Conservation (phyloP, 2,888 invertebrate genomes). For the Lithosia quadra region DNA sequence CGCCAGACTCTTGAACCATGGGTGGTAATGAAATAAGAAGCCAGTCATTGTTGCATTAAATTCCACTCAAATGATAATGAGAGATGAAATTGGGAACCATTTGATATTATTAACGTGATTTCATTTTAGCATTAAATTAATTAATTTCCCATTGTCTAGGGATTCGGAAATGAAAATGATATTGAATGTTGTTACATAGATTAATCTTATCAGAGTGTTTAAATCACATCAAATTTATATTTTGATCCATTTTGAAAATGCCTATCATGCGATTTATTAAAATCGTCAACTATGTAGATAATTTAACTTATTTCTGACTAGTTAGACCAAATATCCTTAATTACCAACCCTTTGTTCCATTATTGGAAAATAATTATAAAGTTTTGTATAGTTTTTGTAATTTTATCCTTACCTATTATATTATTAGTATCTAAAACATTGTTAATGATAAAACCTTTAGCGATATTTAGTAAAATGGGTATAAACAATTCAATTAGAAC, state of each 20-base stretch:
- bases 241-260: neutral
- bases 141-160: slow-evolving; percentile 37
- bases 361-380: too few species aligned
- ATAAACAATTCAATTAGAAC: too few species aligned
- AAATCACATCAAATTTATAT: neutral
- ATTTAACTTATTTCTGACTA: too few species aligned
- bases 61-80: slow-evolving; percentile 77
- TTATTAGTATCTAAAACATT: too few species aligned
- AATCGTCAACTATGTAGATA: too few species aligned
- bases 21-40: slow-evolving; percentile 83
- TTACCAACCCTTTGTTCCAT: too few species aligned
- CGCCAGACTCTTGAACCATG: slow-evolving; percentile 58
- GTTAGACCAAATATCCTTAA: too few species aligned
- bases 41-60: slow-evolving; percentile 82
- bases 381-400: too few species aligned
- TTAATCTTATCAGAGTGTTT: neutral
- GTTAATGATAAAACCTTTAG: too few species aligned
- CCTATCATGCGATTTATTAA: too few species aligned
- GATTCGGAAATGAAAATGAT: slow-evolving; percentile 27
- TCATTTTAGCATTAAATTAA: slow-evolving; percentile 31
- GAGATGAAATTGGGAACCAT: slow-evolving; percentile 61
- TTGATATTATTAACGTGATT: slow-evolving; percentile 58
- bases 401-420: too few species aligned
- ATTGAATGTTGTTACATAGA: neutral
- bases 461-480: too few species aligned